phyloP scores from a whole-genome alignment of 2,113 vertebrate genomes.

The Phylloscopus trochiloides region DNA sequence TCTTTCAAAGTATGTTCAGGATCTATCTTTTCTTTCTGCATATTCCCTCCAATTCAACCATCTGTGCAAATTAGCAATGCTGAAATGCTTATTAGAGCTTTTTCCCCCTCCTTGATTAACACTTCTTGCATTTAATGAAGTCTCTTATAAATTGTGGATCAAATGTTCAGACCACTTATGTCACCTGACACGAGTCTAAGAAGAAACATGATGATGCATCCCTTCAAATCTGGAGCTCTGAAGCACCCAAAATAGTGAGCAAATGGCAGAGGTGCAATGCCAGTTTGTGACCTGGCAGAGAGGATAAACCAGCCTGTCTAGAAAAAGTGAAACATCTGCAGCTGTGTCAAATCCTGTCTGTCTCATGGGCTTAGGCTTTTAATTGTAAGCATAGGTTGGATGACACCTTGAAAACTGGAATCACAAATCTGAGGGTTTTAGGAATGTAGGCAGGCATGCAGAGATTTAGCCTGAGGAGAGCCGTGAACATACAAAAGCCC shows the following conservation, averaged over 20 bases:
- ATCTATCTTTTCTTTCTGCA: constrained; percentile 26
- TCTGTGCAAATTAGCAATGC: constrained; percentile 28
- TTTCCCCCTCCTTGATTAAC: background rate
- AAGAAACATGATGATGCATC: background rate
- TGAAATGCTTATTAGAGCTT: constrained; percentile 8
- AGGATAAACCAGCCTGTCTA: background rate
- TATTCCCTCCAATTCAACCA: constrained; percentile 40
- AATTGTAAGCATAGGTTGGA: background rate
- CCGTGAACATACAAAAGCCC: background rate
- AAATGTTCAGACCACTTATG: background rate
- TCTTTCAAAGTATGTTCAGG: background rate
- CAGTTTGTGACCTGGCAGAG: background rate
- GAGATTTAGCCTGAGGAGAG: background rate
- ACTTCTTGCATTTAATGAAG: background rate
- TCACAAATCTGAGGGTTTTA: background rate
- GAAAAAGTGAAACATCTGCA: background rate
- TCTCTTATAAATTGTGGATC: background rate
- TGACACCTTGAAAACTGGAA: background rate
- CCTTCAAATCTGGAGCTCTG: background rate
- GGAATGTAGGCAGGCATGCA: background rate
- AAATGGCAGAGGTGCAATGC: background rate
- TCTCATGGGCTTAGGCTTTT: background rate
- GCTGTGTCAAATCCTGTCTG: background rate
- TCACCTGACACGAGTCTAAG: background rate
- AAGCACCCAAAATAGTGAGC: background rate